Conservation (phyloP, 2,113 vertebrate species). For the Gnathonemus longibarbis region DNA sequence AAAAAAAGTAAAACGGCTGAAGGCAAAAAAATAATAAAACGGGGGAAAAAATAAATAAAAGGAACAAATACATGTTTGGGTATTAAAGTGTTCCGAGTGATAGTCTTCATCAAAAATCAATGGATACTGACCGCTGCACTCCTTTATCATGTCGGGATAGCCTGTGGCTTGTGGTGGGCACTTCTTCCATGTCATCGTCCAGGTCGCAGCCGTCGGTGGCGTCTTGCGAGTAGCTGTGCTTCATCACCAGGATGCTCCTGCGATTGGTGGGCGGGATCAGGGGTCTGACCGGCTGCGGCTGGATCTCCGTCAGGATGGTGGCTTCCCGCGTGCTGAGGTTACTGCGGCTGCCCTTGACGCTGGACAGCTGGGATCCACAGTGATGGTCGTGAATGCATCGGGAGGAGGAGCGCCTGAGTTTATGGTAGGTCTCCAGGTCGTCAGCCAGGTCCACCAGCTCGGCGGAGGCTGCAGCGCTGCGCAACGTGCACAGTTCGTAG, state of each 20-base stretch:
- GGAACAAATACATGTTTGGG: slow-evolving; percentile 38
- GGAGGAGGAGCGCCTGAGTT: slow-evolving; percentile 87
- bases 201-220: slow-evolving; percentile 82
- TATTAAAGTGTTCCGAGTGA: slow-evolving; percentile 47
- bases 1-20: slow-evolving; percentile 23
- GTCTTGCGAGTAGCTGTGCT: slow-evolving; percentile 97
- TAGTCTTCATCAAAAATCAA: slow-evolving; percentile 77
- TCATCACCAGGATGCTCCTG: slow-evolving; percentile 95
- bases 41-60: slow-evolving; percentile 29
- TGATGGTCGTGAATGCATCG: slow-evolving; percentile 95
- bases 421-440: slow-evolving; percentile 91
- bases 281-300: slow-evolving; percentile 77
- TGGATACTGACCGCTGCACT: slow-evolving; percentile 99
- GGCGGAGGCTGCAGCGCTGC: slow-evolving; percentile 71
- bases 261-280: slow-evolving; percentile 76
- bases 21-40: slow-evolving; percentile 24
- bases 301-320: slow-evolving; percentile 78
- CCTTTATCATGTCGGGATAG: slow-evolving; percentile 93
- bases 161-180: slow-evolving; percentile 95
- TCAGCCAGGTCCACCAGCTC: slow-evolving; percentile 89
- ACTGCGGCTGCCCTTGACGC: slow-evolving; percentile 80
- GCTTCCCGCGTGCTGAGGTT: slow-evolving; percentile 85
- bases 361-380: slow-evolving; percentile 88
- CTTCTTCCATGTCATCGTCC: slow-evolving; percentile 93
- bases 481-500: slow-evolving; percentile 89